A percentile compares a stretch with the other conserved stretches of the same genome.
phyloP scores from a whole-genome alignment of 2,113 vertebrate genomes.

The Cromileptes altivelis region DNA sequence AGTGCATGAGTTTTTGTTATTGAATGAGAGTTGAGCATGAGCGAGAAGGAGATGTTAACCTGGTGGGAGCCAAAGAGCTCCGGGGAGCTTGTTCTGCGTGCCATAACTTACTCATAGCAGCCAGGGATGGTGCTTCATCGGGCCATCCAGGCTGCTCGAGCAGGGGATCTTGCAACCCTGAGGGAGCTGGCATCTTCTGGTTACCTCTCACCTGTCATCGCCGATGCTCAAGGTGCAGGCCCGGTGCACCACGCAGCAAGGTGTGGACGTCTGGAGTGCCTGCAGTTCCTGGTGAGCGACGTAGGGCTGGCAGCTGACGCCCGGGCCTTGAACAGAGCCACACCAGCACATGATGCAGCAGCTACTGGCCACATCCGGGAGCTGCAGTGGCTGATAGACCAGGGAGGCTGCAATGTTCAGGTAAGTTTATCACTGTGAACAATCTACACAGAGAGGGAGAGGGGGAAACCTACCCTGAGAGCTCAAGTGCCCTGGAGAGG shows the following conservation, averaged over 20 bases:
- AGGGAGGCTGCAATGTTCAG: conserved; percentile 80
- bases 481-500: conserved; percentile 25
- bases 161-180: conserved; percentile 82
- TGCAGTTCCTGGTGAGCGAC: conserved; percentile 85
- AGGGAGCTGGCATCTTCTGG: conserved; percentile 79
- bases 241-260: conserved; percentile 88
- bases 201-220: conserved; percentile 68
- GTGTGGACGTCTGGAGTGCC: conserved; percentile 85
- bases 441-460: not conserved
- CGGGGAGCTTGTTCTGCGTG: conserved; percentile 22
- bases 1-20: conserved; percentile 57
- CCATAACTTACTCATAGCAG: conserved; percentile 41
- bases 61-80: conserved; percentile 35
- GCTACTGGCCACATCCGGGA: conserved; percentile 84
- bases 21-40: conserved; percentile 39
- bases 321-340: conserved; percentile 88
- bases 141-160: conserved; percentile 84
- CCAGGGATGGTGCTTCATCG: conserved; percentile 83
- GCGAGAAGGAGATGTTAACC: conserved; percentile 40
- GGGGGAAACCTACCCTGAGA: not conserved
- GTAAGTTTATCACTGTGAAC: conserved; percentile 67
- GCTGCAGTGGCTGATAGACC: conserved; percentile 81
- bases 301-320: conserved; percentile 80
- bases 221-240: conserved; percentile 85
- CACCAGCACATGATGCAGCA: conserved; percentile 86